Percentiles rank a stretch among this genome's conserved stretches.
Evolutionary conservation across 2,888 invertebrate species (phyloP).

Genomic region (Taenaris catops): DNA sequence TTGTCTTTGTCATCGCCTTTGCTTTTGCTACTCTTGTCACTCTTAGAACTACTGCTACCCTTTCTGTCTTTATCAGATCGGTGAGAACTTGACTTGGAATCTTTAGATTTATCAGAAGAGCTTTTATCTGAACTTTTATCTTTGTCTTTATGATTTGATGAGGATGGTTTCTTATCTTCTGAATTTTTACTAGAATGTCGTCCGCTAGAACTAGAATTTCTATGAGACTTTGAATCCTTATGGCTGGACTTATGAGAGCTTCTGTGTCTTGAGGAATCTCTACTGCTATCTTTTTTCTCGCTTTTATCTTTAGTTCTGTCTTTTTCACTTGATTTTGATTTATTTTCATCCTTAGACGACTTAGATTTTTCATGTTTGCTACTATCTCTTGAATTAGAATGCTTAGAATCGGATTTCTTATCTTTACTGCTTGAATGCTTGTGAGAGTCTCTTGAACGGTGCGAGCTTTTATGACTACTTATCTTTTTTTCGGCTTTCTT

Average conservation of each 20-base stretch:
- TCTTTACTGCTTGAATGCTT: slow-evolving; percentile 65
- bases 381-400: slow-evolving; percentile 55
- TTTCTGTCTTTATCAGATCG: slow-evolving; percentile 68
- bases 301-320: slow-evolving; percentile 52
- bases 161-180: slow-evolving; percentile 57
- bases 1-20: slow-evolving; percentile 64
- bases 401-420: slow-evolving; percentile 56
- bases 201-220: slow-evolving; percentile 30
- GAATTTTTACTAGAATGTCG: slow-evolving; percentile 50
- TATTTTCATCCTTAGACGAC: slow-evolving; percentile 53
- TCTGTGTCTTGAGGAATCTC: slow-evolving; percentile 60
- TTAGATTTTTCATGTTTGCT: slow-evolving; percentile 54
- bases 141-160: slow-evolving; percentile 53
- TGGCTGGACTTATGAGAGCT: slow-evolving; percentile 57
- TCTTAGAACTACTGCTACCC: slow-evolving; percentile 28
- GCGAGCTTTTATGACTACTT: slow-evolving; percentile 56
- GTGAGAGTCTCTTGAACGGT: slow-evolving; percentile 59
- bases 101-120: slow-evolving; percentile 51
- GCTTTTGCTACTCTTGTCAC: slow-evolving; percentile 35
- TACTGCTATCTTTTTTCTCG: slow-evolving; percentile 55
- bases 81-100: slow-evolving; percentile 53
- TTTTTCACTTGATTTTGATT: slow-evolving; percentile 52
- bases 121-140: slow-evolving; percentile 50
- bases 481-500: slow-evolving; percentile 52
- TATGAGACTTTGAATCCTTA: slow-evolving; percentile 48